Base-by-base conservation (phyloP, 2,797 vertebrate species). In the Protonibea diacanthus region DNA sequence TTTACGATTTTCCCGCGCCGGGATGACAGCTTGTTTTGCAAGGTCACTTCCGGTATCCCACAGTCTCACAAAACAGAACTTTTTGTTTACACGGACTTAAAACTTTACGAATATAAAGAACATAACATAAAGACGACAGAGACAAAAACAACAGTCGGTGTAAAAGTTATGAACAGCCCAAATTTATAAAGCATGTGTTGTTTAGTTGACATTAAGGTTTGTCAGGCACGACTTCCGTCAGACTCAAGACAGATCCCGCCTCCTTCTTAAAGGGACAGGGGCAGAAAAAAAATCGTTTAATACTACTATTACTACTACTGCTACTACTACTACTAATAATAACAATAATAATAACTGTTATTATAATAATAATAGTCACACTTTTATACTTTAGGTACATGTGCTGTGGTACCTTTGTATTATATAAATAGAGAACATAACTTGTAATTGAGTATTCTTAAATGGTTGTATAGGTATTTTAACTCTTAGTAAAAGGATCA, bases 1-100 rank as follows among this genome's bases (percentile, higher is more conserved):
- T 88, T 91, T 88, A 89, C 58, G 27, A 88, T 58, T 90, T 94
- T 93, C 91, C 89, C 93, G 93, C 92, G 87, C 61, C 63, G 74
- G 60, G 42, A 12, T 71, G 66, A 71, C 73, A 80, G 9, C 17
- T 1, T 5, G 62, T 6, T 88, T 91, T 92, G 91, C 88, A 87
- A 89, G 67, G 57, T 81, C 70, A 0, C 1, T 18, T 60, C 10
- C 0, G 5, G 1, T 63, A 58, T 80, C 70, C 83, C n/a, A 69
- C 75, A 4, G 4, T 67, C 6, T 2, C 27, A 62, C 0, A 23
- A 56, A 38, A 17, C 0, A 14, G 2, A 40, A 0, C 0, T 68
- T 45, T 57, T 1, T 0, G 47, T 71, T 23, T 6, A 33, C 2
- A 17, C 9, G 5, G 4, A 40, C 2, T 45, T 48, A 4, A 33